Base-by-base conservation (phyloP, 2,888 invertebrate genomes). In the Metellina segmentata region DNA sequence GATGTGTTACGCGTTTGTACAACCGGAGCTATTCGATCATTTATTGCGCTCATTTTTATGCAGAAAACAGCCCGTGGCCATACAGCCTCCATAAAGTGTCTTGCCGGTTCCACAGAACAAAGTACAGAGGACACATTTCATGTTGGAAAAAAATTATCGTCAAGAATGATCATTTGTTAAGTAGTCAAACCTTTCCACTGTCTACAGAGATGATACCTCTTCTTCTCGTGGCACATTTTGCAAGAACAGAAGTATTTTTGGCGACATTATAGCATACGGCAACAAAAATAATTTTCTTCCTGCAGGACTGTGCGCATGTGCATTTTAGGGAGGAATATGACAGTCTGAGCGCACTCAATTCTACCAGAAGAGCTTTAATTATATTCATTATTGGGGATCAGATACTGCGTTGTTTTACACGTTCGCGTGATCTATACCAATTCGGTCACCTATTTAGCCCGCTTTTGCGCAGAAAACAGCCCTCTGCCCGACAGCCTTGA, bases 371-470 rank as follows among this genome's bases (percentile, higher is more conserved):
- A 16, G 72, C 81, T 75, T 86, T 91, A 91, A 91, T 91, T 86
- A 91, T 77, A 90, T 90, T 75, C 81, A 90, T 85, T 85, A 85
- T 52, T 85, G 75, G 48, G 20, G 61, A 75, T 77, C 16, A 20
- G 90, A 90, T 85, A 78, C 79, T 78, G 53, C 61, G 20, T 79
- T 61, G 79, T 20, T 74, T 72, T 19, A 74, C 77, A 34, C 82
- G 69, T 82, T 34, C 34, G 34, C n/a, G n/a, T n/a, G n/a, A n/a
- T n/a, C n/a, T 34, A 34, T 4, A 34, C 1, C 34, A 34, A 34
- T 34, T 69, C 48, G 51, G 78, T 71, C 53, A 79, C 72, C 20
- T 52, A 75, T 53, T 61, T 82, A 6, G 48, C 71, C 82, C 48
- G 16, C 11, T 11, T 9, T 48, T n/a, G 4, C 6, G 19, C 16